Base-by-base conservation (phyloP, 2,797 vertebrate genomes). In the Pantherophis vulpinus region DNA sequence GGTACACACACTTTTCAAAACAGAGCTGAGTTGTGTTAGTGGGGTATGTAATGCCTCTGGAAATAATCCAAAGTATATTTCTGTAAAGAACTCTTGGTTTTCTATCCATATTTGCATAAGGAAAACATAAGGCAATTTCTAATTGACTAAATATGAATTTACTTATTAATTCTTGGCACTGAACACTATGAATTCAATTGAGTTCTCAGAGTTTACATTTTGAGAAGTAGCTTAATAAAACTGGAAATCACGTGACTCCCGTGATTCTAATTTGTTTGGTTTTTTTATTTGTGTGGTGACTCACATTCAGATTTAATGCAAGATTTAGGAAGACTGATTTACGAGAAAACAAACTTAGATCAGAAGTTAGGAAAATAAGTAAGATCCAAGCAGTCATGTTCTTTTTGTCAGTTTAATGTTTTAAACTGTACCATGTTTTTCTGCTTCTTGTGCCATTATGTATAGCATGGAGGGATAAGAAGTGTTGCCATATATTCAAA, bases 31-130 rank as follows among this genome's bases (percentile, higher is more conserved):
- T 66, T 66, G 23, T 87, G 61, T 88, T 10, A n/a, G 51, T 92
- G n/a, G 86, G 70, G 56, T 32, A 66, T 54, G 37, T 79, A 37
- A 89, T 74, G 63, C 58, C 25, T 88, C 63, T 89, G 63, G 63
- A 79, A 16, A 79, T 89, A 59, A 92, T 92, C 63, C 87, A 79
- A n/a, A 89, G 59, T 70, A 60, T 27, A 88, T 92, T 60, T 92
- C 37, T 88, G 58, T 47, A 12, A 63, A 20, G 37, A 92, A 58
- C 42, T 20, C 16, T 59, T 89, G 61, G 37, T 47, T 92, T 89
- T 89, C 11, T 89, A 89, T 51, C 59, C 54, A 74, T 70, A 1
- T 74, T 88, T 89, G 63, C 11, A 32, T 32, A 92, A 55, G 54
- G 18, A 18, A 92, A 25, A 63, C 51, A 54, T 92, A 51, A 88